A percentile compares a stretch with the other conserved stretches of the same genome.
phyloP scores from a whole-genome alignment of 2,888 invertebrate genomes.

The Eledona agricola region DNA sequence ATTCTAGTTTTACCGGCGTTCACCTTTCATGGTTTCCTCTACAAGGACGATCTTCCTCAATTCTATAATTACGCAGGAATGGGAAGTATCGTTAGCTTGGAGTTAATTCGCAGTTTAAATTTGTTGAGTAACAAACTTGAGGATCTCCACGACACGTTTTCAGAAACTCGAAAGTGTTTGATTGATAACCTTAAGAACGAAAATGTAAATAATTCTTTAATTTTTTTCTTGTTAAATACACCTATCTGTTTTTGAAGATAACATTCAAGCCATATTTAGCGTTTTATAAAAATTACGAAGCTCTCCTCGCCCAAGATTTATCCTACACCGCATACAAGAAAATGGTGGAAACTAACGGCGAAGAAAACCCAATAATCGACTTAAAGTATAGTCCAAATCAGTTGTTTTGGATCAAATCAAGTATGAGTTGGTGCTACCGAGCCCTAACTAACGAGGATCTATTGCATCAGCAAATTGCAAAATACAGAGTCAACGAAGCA shows the following conservation, averaged over 20 bases:
- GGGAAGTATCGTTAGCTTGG: conserved; percentile 1
- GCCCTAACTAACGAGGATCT: conserved; percentile 58
- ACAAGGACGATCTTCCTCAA: conserved; percentile 1
- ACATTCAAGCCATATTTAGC: too few species aligned
- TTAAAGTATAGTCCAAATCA: conserved; percentile 52
- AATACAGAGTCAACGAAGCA: conserved; percentile 63
- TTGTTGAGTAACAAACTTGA: neutral
- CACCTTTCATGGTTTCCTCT: conserved; percentile 1
- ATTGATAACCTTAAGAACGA: conserved; percentile 1
- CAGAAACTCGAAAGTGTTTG: conserved; percentile 10
- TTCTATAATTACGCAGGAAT: conserved; percentile 9
- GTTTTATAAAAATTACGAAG: conserved; percentile 1
- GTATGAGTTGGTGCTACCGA: conserved; percentile 43
- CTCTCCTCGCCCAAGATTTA: conserved; percentile 9
- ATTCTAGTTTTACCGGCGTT: conserved; percentile 8
- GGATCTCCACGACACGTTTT: neutral
- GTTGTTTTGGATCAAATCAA: conserved; percentile 62
- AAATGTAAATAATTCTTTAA: conserved; percentile 3
- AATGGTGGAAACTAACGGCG: conserved; percentile 11
- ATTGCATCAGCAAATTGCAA: conserved; percentile 53
- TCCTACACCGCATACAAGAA: conserved; percentile 31
- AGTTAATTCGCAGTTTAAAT: conserved; percentile 3
- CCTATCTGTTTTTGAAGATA: neutral
- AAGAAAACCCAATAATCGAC: conserved; percentile 15
- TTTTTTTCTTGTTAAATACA: neutral